Conservation (phyloP, 2,113 vertebrate species). For the Trogon surrucura region DNA sequence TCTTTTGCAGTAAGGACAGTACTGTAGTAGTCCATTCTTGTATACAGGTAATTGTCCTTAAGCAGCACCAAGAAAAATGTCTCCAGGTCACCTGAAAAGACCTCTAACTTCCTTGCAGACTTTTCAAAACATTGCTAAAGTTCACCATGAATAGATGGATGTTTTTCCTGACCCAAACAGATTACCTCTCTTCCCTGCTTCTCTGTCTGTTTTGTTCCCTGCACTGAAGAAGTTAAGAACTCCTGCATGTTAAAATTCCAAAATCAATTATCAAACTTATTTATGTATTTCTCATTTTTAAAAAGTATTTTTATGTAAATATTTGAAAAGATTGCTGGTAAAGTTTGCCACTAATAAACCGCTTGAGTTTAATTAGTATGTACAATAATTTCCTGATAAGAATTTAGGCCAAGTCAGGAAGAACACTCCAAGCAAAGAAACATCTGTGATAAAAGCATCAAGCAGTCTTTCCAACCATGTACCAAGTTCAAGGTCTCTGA, state of each 20-base stretch:
- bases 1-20: not conserved
- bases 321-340: not conserved
- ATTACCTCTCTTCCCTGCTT: not conserved
- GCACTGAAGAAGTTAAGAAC: not conserved
- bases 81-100: not conserved
- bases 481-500: conserved; percentile 67
- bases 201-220: not conserved
- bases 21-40: not conserved
- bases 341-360: not conserved
- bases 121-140: not conserved
- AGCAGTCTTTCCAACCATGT: conserved; percentile 51
- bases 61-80: not conserved
- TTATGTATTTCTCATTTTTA: not conserved
- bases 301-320: not conserved
- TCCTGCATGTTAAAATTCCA: not conserved
- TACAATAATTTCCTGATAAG: conserved; percentile 7
- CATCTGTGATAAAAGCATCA: conserved; percentile 63
- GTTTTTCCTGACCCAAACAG: not conserved
- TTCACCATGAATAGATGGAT: not conserved
- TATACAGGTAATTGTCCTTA: not conserved
- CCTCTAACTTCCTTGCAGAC: not conserved
- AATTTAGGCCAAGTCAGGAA: conserved; percentile 39
- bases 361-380: not conserved
- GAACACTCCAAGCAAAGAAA: conserved; percentile 40
- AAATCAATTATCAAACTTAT: not conserved